These are phyloP conservation scores for Halictus rubicundus DNA, from an alignment of 1,140 invertebrate genomes.

Conservation along the genomic window DNA sequence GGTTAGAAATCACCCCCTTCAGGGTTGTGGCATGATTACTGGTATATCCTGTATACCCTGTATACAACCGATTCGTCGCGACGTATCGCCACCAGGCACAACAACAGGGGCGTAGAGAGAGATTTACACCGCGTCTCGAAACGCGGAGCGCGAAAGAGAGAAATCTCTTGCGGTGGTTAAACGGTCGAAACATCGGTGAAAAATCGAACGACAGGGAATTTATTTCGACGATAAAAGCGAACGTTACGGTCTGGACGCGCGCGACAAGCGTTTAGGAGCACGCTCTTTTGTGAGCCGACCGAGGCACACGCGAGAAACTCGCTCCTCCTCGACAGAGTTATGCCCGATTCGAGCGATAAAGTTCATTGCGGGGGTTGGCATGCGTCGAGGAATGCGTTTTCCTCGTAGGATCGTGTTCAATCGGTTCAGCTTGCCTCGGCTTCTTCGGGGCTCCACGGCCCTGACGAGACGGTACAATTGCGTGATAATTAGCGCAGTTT, in stretches of 20 bases:
- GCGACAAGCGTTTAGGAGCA: constrained; percentile 24
- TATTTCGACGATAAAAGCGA: constrained; percentile 25
- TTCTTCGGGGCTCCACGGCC: no score
- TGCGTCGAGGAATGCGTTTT: not conserved
- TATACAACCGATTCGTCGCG: not conserved
- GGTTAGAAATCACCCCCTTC: no score
- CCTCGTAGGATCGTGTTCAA: not conserved
- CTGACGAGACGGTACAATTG: not conserved
- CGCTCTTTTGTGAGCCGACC: not conserved
- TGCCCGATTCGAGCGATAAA: constrained; percentile 12
- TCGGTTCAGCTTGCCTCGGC: not conserved
- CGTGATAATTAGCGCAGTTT: not conserved
- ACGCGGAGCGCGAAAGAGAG: not conserved
- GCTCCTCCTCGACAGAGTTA: constrained; percentile 5
- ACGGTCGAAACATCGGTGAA: not conserved
- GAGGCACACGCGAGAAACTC: not conserved
- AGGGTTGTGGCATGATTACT: no score
- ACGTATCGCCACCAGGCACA: constrained; percentile 46
- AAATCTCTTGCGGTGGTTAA: not conserved
- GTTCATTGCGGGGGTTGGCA: not conserved
- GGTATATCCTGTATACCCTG: no score
- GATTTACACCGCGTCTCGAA: constrained; percentile 19
- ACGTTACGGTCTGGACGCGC: not conserved
- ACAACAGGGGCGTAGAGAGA: constrained; percentile 27
- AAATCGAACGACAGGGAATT: constrained; percentile 18